These are phyloP conservation scores for Diadumene lineata DNA, from an alignment of 92 coral and sea anemone genomes.

Conservation along the genomic window DNA sequence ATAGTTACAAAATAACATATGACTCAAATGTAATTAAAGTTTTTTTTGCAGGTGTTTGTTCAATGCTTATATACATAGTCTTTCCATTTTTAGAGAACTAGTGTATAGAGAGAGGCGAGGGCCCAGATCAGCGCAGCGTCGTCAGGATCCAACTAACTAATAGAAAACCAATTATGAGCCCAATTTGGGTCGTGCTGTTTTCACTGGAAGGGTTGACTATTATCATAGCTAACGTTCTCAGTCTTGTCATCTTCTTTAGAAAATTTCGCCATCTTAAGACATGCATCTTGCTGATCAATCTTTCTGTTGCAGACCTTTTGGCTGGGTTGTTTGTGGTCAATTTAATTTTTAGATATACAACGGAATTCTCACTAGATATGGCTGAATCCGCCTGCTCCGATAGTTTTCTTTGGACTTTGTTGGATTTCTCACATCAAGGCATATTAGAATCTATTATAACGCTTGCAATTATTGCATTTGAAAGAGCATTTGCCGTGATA, in stretches of 20 bases:
- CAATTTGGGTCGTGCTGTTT: background rate
- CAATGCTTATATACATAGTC: no score
- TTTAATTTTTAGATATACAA: background rate
- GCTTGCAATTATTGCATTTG: constrained; percentile 7
- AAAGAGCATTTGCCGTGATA: constrained; percentile 15
- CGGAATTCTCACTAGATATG: background rate
- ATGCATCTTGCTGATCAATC: constrained; percentile 16
- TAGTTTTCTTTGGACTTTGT: no score
- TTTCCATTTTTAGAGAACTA: no score
- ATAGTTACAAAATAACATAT: no score
- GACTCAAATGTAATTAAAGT: no score
- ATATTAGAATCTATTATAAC: background rate
- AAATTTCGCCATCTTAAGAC: background rate
- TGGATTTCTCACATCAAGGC: background rate
- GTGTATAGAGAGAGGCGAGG: no score
- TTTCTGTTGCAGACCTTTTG: constrained; percentile 1
- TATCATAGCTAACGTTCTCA: constrained; percentile 1
- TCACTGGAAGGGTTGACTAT: constrained; percentile 9
- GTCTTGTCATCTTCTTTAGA: background rate
- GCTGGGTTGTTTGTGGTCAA: background rate
- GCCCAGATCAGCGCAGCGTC: no score
- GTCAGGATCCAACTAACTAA: no score
- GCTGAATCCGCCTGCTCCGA: background rate
- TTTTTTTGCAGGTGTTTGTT: no score
- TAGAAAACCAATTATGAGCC: no score